Base-by-base conservation (phyloP, 2,888 invertebrate species). In the Eledona agricola region DNA sequence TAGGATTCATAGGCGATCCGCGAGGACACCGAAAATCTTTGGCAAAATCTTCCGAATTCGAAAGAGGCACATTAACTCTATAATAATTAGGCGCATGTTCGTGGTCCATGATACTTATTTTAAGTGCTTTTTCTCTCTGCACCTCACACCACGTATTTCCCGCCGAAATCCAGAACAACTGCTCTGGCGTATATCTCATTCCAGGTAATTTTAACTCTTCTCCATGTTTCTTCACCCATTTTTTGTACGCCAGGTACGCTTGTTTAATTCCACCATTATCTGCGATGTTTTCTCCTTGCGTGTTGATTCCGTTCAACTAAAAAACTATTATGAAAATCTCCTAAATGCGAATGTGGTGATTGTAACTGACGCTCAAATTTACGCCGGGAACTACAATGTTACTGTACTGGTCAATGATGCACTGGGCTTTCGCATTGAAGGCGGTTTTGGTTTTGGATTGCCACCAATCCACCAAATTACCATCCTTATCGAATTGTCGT, bases 391-490 rank as follows among this genome's bases (percentile, higher is more conserved):
- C 90, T 0, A 89, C 89, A 73, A 89, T 96, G 76, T 95, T 94
- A 50, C 90, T 90, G 71, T 96, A 96, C 74, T 96, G 96, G 60
- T 94, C 84, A 62, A 96, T 92, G 66, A 96, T 93, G 72, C 96
- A 96, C 68, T 88, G 84, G 0, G 95, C 90, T 70, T 88, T 90
- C 59, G 89, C 83, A 42, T 93, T 79, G 74, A 93, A 96, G 10
- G 87, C 86, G 59, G 85, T 82, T 67, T 93, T 90, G 0, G 96
- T 96, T 57, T 82, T 80, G 35, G 87, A 81, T 59, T 88, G 86
- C 95, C 96, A 96, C 96, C 96, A 96, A 69, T 95, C 92, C 0
- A 89, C 85, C 57, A 96, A 79, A 76, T 96, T 95, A 6, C 96
- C 96, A 58, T 91, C 83, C 59, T 90, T 88, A 76, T 96, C 94